Evolutionary conservation across 2,113 vertebrate species (phyloP), one percentile per base, ranked within the genome.

Genomic region (Pluvianellus socialis): DNA sequence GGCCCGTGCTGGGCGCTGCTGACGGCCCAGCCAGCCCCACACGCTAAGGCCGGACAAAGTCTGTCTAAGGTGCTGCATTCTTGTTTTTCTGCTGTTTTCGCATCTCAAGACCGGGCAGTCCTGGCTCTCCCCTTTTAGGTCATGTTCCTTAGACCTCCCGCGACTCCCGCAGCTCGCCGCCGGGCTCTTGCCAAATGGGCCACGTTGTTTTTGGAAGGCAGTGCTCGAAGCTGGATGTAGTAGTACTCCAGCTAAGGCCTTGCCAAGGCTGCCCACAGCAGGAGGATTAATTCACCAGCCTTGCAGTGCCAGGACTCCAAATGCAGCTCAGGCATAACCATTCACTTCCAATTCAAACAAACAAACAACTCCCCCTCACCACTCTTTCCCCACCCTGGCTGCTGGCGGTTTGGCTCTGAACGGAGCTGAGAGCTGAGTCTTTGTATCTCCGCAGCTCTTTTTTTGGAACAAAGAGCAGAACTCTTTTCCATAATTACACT

Each of bases 221-320:
- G n/a, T 76, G 35, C 79, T 45, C 75, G 33, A 70, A 71, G 77
- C 76, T 91, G 89, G 86, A 86, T 80, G 24, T 38, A 28, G 72
- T 76, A 88, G n/a, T 94, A 74, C 72, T 87, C 68, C 55, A 81
- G 72, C 55, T 42, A 70, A 28, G n/a, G 50, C 68, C 35, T 88
- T 94, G 95, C 95, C 92, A 96, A 91, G 59, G 86, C 79, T 92
- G 68, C 89, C 95, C 47, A 27, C 94, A 91, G 94, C 93, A 89
- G 83, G 79, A 91, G 77, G 47, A 94, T 95, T 92, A 95, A 96
- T 92, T 96, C 76, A 55, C 94, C 79, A 74, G 50, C 40, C 50
- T 59, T 28, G 53, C 0, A 0, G 67, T 89, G 86, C 79, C 91
- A 92, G 72, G 44, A 76, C 83, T 77, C 38, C 56, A 88, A 90